These are phyloP conservation scores for Apteryx owenii DNA, from an alignment of 2,113 vertebrate genomes.

Conservation along the genomic window DNA sequence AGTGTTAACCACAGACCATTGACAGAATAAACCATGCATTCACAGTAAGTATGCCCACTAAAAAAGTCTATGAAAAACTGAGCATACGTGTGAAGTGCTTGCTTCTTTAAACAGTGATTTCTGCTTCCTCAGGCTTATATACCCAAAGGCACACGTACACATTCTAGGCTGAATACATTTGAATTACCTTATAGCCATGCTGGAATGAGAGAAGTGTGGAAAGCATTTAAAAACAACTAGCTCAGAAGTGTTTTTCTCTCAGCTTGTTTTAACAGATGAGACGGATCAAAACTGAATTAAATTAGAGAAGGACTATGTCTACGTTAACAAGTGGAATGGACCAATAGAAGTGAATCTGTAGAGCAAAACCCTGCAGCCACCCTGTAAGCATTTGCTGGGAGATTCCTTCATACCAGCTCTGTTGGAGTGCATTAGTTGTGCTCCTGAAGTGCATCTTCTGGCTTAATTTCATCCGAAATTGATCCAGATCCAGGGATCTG, in stretches of 20 bases:
- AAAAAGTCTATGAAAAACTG: conserved; percentile 29
- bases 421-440: background rate
- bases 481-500: background rate
- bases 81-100: background rate
- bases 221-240: background rate
- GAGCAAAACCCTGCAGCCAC: background rate
- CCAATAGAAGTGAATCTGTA: background rate
- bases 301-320: background rate
- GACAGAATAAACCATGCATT: conserved; percentile 40
- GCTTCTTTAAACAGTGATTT: background rate
- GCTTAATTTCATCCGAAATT: background rate
- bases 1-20: conserved; percentile 47
- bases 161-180: background rate
- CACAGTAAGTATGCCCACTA: conserved; percentile 18
- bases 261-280: background rate
- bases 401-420: background rate
- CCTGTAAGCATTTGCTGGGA: background rate
- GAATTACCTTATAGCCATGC: background rate
- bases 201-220: background rate
- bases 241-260: background rate
- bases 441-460: background rate
- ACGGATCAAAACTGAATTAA: background rate
- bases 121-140: background rate
- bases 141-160: background rate
- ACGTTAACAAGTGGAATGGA: background rate